A percentile compares a stretch with the other conserved stretches of the same genome.
Evolutionary conservation across 2,113 vertebrate species (phyloP).

Genomic region (Prionailurus bengalensis): DNA sequence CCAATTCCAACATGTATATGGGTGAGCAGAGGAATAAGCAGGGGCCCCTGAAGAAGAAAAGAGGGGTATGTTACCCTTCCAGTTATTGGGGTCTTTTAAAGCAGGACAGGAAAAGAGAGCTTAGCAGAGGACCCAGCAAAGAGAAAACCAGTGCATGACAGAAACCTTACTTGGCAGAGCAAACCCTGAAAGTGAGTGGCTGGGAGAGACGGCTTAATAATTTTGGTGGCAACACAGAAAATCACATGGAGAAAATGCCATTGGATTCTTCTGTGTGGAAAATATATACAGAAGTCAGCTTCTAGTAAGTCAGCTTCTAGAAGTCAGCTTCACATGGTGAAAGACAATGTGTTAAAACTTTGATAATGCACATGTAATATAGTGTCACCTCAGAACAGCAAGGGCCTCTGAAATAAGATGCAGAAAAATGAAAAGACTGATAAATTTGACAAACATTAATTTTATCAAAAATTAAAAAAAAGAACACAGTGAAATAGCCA

Average conservation of each 20-base stretch:
- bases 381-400: background rate
- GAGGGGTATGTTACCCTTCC: background rate
- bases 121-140: background rate
- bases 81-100: background rate
- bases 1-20: background rate
- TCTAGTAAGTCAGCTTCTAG: too few relatives aligned
- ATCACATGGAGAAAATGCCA: background rate
- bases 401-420: background rate
- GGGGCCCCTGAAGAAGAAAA: background rate
- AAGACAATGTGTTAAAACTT: background rate
- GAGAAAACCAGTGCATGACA: too few relatives aligned
- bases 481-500: background rate
- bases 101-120: background rate
- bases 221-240: rapidly evolving
- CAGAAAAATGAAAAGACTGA: background rate
- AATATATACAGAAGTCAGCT: too few relatives aligned
- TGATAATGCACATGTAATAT: background rate
- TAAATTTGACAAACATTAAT: background rate
- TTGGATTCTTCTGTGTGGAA: background rate
- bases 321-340: too few relatives aligned
- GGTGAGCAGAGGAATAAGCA: background rate
- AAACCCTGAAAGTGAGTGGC: too few relatives aligned
- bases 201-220: background rate
- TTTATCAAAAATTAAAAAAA: background rate
- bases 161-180: background rate